These are phyloP conservation scores for Prunella strophiata DNA, from an alignment of 2,797 vertebrate genomes.

Conservation along the genomic window DNA sequence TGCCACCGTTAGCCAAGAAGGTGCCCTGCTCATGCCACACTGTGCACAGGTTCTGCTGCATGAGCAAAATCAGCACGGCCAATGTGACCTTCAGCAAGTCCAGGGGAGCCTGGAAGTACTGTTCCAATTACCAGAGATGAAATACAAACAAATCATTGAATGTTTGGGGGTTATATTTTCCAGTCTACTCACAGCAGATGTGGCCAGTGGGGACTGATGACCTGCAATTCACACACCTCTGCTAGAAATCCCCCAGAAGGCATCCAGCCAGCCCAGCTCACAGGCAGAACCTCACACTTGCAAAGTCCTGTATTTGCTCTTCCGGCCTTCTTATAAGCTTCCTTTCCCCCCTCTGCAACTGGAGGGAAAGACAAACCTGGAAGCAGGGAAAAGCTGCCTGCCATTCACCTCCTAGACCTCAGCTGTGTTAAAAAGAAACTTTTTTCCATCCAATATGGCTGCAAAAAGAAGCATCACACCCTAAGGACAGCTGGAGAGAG, in stretches of 20 bases:
- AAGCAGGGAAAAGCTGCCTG: not conserved
- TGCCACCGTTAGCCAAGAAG: not conserved
- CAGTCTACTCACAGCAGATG: not conserved
- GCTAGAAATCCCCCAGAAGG: accelerated
- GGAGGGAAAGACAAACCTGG: not conserved
- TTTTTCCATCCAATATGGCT: not conserved
- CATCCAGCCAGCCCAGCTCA: not conserved
- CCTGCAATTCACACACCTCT: not conserved
- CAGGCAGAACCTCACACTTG: not conserved
- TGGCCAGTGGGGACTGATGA: not conserved
- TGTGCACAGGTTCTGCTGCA: not conserved
- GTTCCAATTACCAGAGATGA: not conserved
- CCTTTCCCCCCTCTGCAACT: not conserved
- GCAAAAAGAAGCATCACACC: not conserved
- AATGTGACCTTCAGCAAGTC: not conserved
- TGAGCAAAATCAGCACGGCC: not conserved
- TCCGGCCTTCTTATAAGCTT: not conserved
- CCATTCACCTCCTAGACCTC: not conserved
- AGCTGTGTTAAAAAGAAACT: not conserved
- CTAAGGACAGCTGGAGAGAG: not conserved
- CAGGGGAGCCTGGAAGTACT: not conserved
- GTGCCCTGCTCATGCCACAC: accelerated
- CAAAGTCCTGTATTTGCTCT: not conserved
- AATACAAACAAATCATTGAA: not conserved
- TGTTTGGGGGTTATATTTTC: not conserved